These are phyloP conservation scores for Apamea crenata DNA, from an alignment of 2,888 invertebrate species.

Conservation along the genomic window DNA sequence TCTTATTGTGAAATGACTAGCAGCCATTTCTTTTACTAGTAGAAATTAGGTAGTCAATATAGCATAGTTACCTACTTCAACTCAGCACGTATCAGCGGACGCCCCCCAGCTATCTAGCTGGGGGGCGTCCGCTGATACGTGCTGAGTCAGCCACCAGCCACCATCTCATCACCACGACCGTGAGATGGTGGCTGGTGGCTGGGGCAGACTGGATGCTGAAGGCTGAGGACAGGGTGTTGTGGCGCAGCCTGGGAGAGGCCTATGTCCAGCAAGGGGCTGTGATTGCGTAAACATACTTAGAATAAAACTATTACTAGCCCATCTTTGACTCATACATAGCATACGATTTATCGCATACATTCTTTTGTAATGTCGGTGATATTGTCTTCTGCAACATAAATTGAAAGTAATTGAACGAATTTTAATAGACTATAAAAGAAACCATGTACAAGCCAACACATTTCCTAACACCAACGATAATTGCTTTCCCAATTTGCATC, in stretches of 20 bases:
- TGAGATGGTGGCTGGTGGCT: neutral
- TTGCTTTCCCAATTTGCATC: conserved; percentile 67
- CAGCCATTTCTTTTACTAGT: neutral
- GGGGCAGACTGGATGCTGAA: neutral
- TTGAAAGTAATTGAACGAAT: conserved; percentile 25
- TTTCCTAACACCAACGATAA: conserved; percentile 60
- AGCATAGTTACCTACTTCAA: neutral
- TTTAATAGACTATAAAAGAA: conserved; percentile 42
- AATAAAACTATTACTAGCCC: neutral
- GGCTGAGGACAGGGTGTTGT: neutral
- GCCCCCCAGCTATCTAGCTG: neutral
- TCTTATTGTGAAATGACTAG: conserved; percentile 7
- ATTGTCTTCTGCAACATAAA: neutral
- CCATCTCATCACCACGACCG: no score
- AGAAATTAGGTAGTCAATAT: neutral
- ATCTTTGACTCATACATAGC: neutral
- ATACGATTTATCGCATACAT: neutral
- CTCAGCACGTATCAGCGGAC: neutral
- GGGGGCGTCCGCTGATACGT: no score
- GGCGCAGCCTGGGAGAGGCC: neutral
- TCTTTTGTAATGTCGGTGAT: neutral
- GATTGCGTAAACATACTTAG: neutral
- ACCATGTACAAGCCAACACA: conserved; percentile 38
- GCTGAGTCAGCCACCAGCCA: no score
- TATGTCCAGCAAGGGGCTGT: neutral